Percentiles rank a stretch among this genome's conserved stretches.
phyloP scores from a whole-genome alignment of 2,797 vertebrate species.

The Heterohyrax brucei region DNA sequence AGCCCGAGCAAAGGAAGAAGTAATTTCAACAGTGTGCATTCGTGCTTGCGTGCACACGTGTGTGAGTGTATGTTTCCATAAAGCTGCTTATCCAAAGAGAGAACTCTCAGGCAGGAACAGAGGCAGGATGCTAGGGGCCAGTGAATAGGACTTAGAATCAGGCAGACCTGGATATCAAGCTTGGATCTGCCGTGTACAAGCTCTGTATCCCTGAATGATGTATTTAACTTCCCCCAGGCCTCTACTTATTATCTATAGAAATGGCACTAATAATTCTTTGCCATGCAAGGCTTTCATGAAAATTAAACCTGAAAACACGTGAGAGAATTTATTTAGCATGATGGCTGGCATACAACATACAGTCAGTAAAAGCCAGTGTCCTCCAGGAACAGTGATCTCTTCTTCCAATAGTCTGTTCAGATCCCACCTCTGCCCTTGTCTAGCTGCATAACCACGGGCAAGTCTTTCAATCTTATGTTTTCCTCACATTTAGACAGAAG shows the following conservation, averaged over 20 bases:
- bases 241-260: background rate
- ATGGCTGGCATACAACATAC: background rate
- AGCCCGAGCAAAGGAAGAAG: background rate
- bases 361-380: background rate
- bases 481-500: background rate
- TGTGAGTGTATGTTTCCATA: background rate
- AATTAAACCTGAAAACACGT: background rate
- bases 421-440: background rate
- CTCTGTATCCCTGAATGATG: background rate
- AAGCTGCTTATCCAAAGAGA: background rate
- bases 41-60: rapidly evolving
- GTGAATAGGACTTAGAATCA: no score
- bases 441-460: background rate
- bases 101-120: no score
- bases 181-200: background rate
- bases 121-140: rapidly evolving
- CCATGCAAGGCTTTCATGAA: background rate
- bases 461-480: background rate
- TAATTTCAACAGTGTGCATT: background rate
- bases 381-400: background rate
- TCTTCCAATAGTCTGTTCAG: background rate
- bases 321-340: background rate
- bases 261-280: background rate
- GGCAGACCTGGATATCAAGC: background rate
- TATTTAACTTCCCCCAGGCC: background rate